Base-by-base conservation (phyloP, 2,888 invertebrate species). In the Diabrotica balteata region DNA sequence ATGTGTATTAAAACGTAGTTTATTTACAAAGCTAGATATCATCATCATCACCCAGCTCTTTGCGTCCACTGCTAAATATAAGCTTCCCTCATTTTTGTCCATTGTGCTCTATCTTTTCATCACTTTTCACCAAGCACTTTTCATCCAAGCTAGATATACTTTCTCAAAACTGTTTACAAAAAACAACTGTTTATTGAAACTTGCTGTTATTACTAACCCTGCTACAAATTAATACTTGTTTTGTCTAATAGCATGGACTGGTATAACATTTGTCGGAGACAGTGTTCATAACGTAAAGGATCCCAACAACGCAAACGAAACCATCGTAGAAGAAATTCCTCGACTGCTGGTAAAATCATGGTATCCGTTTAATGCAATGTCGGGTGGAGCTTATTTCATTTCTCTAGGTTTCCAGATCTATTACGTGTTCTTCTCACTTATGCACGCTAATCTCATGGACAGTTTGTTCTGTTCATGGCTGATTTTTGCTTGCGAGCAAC, bases 381-480 rank as follows among this genome's bases (percentile, higher is more conserved):
- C 87, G 44, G 93, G 94, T 8, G 85, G 89, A 67, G 87, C 88
- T 74, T 91, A 94, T 77, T 85, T 90, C 8, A 78, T 90, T 4
- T 88, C 90, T 0, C 88, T 94, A 71, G 84, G 72, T 22, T 80
- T 78, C 62, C 77, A 84, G 79, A 77, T 83, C 43, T 84, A 84
- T 71, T 85, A 84, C 75, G 83, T 85, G 4, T 75, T 82, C 54
- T 84, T 85, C 74, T 82, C 84, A 7, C 76, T 85, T 72, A 75
- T 79, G 7, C 84, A 85, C 52, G 84, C 88, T 0, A 89, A 88
- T 76, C 81, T 88, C n/a, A 69, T 87, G 53, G 94, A 94, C 79
- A 90, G 92, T 0, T 85, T 94, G 76, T 94, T 95, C 84, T 94
- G 93, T 80, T 93, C 92, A 1, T 94, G 93, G 93, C 79, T 94